Percentiles rank a stretch among this genome's conserved stretches.
Conservation (phyloP, 2,113 vertebrate genomes). For the Bagarius yarrelli region DNA sequence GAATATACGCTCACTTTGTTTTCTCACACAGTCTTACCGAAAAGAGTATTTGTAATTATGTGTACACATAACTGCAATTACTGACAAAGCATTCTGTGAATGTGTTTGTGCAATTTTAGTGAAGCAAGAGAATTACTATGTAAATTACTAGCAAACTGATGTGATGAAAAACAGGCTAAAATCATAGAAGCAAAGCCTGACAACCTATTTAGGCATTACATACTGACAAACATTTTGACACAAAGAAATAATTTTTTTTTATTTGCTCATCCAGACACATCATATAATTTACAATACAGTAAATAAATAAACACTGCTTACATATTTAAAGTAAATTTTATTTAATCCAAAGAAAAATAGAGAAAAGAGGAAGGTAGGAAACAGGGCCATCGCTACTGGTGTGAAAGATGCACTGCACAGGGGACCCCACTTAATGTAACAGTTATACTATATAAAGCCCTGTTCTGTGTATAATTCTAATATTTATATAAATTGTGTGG, state of each 20-base stretch:
- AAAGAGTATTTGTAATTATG: slow-evolving; percentile 43
- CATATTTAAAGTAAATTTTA: slow-evolving; percentile 29
- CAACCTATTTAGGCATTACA: slow-evolving; percentile 27
- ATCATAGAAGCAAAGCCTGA: slow-evolving; percentile 33
- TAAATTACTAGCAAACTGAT: slow-evolving; percentile 51
- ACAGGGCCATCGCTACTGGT: too few species aligned
- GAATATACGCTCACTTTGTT: slow-evolving; percentile 26
- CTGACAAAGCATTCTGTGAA: slow-evolving; percentile 51
- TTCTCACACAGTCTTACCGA: slow-evolving; percentile 23
- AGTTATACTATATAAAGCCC: too few species aligned
- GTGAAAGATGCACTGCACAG: too few species aligned
- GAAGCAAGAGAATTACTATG: slow-evolving; percentile 55
- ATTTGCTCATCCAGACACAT: slow-evolving; percentile 33
- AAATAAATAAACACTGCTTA: slow-evolving; percentile 30
- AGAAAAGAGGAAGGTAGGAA: too few species aligned
- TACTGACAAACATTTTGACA: slow-evolving; percentile 38
- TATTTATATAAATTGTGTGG: too few species aligned
- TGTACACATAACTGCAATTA: slow-evolving; percentile 54
- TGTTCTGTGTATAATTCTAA: too few species aligned
- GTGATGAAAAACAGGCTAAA: slow-evolving; percentile 43
- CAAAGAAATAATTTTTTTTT: slow-evolving; percentile 35
- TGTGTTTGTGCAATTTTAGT: slow-evolving; percentile 27
- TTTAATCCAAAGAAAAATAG: background rate
- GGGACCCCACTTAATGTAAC: too few species aligned
- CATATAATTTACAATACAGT: slow-evolving; percentile 34